These are phyloP conservation scores for Drosophila sp. DNA, from an alignment of 1,140 invertebrate species.

Conservation along the genomic window DNA sequence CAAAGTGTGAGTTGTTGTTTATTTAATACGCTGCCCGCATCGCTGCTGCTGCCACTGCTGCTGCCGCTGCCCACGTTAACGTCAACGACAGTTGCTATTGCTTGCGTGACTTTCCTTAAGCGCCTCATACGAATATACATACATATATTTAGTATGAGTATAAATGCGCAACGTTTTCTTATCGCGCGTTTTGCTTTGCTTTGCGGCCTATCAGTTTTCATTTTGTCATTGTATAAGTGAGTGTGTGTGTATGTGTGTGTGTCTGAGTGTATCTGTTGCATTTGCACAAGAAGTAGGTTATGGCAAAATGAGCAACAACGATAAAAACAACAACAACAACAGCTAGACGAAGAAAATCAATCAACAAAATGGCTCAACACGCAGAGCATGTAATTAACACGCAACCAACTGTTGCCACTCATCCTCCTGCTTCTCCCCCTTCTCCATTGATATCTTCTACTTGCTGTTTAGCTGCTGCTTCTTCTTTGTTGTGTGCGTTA, in stretches of 20 bases:
- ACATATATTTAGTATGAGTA: conserved; percentile 30
- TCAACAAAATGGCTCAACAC: conserved; percentile 54
- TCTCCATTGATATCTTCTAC: not conserved
- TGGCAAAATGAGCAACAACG: conserved; percentile 62
- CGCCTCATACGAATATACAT: conserved; percentile 21
- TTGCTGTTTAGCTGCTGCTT: conserved; percentile 3
- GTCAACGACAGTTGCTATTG: conserved; percentile 13
- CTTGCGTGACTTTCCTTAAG: conserved; percentile 68
- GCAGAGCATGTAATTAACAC: conserved; percentile 59
- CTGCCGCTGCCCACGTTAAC: not conserved
- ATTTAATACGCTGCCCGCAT: conserved; percentile 13
- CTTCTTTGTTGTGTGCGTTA: not conserved
- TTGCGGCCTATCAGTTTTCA: conserved; percentile 56
- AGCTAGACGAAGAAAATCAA: conserved; percentile 43
- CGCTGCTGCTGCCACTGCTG: conserved; percentile 13
- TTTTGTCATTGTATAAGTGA: conserved; percentile 12
- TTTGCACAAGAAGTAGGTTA: conserved; percentile 74
- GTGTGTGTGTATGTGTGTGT: conserved; percentile 28
- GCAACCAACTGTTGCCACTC: conserved; percentile 69
- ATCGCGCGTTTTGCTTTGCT: conserved; percentile 60
- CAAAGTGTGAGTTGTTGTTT: conserved; percentile 67
- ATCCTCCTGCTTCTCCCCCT: not conserved
- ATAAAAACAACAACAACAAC: conserved; percentile 23
- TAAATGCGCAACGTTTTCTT: conserved; percentile 79
- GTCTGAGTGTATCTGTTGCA: conserved; percentile 56